phyloP scores from a whole-genome alignment of 1,140 invertebrate species.

The Lasaia peninsularis region DNA sequence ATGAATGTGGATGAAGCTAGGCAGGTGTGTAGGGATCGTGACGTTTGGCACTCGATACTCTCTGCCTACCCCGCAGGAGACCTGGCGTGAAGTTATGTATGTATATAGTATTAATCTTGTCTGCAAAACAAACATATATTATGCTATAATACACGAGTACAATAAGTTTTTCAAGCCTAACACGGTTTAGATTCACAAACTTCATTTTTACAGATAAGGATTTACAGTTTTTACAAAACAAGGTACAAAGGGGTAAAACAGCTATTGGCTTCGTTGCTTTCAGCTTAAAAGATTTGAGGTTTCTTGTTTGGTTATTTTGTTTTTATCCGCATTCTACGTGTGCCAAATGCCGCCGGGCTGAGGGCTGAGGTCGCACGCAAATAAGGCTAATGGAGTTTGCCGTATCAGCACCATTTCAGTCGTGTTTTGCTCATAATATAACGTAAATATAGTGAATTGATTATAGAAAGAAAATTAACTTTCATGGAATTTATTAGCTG shows the following conservation, averaged over 20 bases:
- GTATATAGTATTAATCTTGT: too few relatives aligned
- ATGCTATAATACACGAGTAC: too few relatives aligned
- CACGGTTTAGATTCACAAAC: too few relatives aligned
- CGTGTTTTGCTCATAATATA: constrained; percentile 5
- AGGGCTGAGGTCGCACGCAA: background rate
- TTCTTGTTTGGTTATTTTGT: constrained; percentile 2
- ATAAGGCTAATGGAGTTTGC: constrained; percentile 5
- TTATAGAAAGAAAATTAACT: background rate
- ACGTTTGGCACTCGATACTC: too few relatives aligned
- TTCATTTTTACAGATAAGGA: background rate
- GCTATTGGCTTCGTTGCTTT: constrained; percentile 8
- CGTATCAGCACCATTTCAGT: background rate
- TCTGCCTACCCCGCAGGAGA: too few relatives aligned
- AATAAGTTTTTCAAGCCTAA: too few relatives aligned
- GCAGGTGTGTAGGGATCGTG: too few relatives aligned
- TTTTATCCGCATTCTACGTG: background rate
- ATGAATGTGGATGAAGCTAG: too few relatives aligned
- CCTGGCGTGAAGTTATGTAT: too few relatives aligned
- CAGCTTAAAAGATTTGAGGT: constrained; percentile 8
- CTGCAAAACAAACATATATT: too few relatives aligned
- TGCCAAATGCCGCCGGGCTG: background rate
- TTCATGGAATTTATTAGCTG: background rate
- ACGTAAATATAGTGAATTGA: background rate
- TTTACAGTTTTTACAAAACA: background rate
- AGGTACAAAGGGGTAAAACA: background rate